These are phyloP conservation scores for Ceyx cyanopectus DNA, from an alignment of 2,113 vertebrate species.

Conservation along the genomic window DNA sequence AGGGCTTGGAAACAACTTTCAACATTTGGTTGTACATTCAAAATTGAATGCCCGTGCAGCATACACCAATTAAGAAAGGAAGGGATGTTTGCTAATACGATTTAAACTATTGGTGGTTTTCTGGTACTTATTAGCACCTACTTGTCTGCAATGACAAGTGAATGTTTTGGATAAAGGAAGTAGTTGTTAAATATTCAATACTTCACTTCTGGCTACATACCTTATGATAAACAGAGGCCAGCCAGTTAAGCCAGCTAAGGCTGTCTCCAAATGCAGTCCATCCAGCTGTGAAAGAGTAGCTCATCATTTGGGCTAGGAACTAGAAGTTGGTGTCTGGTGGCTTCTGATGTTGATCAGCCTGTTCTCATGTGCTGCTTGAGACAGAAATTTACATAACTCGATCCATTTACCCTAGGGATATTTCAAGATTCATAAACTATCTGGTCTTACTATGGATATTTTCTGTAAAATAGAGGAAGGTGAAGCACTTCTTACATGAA, in stretches of 20 bases:
- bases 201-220: neutral
- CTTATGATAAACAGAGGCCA: neutral
- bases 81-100: conserved; percentile 11
- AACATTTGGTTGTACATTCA: conserved; percentile 42
- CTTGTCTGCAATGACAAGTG: conserved; percentile 5
- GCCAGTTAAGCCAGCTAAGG: neutral
- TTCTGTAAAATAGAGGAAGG: neutral
- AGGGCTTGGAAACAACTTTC: conserved; percentile 46
- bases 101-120: conserved; percentile 37
- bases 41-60: conserved; percentile 13
- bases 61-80: conserved; percentile 33
- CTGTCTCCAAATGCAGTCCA: neutral
- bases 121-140: conserved; percentile 58
- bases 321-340: neutral
- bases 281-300: neutral
- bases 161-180: conserved; percentile 11
- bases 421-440: neutral
- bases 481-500: neutral
- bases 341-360: neutral
- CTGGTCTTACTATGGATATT: neutral
- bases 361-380: neutral
- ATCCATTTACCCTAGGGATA: accelerated
- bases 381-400: neutral
- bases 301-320: neutral
- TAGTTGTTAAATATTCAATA: conserved; percentile 18